phyloP scores from a whole-genome alignment of 2,113 vertebrate species.

The Epinephelus lanceolatus region DNA sequence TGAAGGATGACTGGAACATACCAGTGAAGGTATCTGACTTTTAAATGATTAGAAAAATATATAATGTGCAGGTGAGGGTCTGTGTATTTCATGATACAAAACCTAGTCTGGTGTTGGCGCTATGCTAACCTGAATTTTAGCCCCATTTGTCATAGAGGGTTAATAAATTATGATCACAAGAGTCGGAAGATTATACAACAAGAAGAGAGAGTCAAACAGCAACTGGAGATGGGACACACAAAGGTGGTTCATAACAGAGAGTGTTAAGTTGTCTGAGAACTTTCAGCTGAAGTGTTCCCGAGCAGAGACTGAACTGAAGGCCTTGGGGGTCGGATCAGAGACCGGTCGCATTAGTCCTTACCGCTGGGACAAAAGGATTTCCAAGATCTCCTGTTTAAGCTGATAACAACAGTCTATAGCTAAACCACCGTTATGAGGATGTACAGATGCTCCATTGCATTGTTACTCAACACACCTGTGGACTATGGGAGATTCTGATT shows the following conservation, averaged over 20 bases:
- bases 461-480: constrained; percentile 41
- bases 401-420: constrained; percentile 56
- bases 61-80: constrained; percentile 2
- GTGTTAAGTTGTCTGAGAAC: constrained; percentile 32
- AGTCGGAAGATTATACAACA: neutral
- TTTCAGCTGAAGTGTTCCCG: constrained; percentile 21
- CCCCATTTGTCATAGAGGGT: neutral
- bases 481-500: constrained; percentile 1
- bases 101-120: neutral
- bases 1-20: constrained; percentile 48
- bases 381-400: constrained; percentile 60
- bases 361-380: constrained; percentile 55
- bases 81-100: constrained; percentile 23
- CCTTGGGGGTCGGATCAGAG: constrained; percentile 34
- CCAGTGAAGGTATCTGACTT: constrained; percentile 26
- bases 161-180: constrained; percentile 9
- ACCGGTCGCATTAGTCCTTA: constrained; percentile 15
- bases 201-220: neutral
- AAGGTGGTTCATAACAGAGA: neutral
- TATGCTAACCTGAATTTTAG: constrained; percentile 5
- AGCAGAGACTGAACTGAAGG: constrained; percentile 10
- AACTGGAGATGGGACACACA: neutral
- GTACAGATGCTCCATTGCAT: constrained; percentile 38
- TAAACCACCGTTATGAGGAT: constrained; percentile 62
- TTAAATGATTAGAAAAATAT: constrained; percentile 39